phyloP scores from a whole-genome alignment of 2,888 invertebrate genomes.

The Hirtodrosophila cameraria region DNA sequence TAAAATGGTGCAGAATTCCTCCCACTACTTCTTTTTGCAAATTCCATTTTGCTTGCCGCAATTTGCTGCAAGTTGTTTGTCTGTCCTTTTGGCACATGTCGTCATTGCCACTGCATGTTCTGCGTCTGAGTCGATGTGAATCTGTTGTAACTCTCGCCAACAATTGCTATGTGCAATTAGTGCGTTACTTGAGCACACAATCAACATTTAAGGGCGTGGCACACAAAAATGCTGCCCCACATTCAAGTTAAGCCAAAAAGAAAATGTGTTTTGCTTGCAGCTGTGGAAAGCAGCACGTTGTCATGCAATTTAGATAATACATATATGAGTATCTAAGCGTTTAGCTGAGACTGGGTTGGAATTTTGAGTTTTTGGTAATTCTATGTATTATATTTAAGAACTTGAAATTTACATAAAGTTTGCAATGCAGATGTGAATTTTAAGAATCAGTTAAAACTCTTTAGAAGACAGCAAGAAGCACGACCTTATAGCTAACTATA shows the following conservation, averaged over 20 bases:
- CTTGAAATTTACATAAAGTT: too few relatives aligned
- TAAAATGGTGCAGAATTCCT: slow-evolving; percentile 34
- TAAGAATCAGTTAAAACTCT: too few relatives aligned
- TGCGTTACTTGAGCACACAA: slow-evolving; percentile 52
- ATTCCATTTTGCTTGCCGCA: slow-evolving; percentile 59
- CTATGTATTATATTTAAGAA: too few relatives aligned
- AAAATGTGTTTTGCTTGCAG: too few relatives aligned
- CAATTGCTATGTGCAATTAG: slow-evolving; percentile 72
- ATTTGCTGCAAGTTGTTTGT: slow-evolving; percentile 58
- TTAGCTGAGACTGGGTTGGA: too few relatives aligned
- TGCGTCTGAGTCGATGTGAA: slow-evolving; percentile 16
- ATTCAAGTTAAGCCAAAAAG: slow-evolving; percentile 3
- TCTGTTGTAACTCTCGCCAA: slow-evolving; percentile 32
- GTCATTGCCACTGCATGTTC: slow-evolving; percentile 31
- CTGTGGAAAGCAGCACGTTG: too few relatives aligned
- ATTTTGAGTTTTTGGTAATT: too few relatives aligned
- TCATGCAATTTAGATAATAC: slow-evolving; percentile 7
- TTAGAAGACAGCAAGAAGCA: too few relatives aligned
- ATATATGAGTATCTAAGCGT: neutral
- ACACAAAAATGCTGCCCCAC: neutral
- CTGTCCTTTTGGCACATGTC: slow-evolving; percentile 48
- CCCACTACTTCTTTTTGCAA: slow-evolving; percentile 36
- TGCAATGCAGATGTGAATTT: too few relatives aligned
- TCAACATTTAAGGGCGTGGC: slow-evolving; percentile 50
- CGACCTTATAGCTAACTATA: too few relatives aligned